phyloP scores from a whole-genome alignment of 2,113 vertebrate genomes.

The western clawed frog (Xenopus tropicalis) region UCB_Xtro_10.0 CM004450.2:84238501-84239000 shows the following conservation, averaged over 20 bases:
- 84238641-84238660: too few relatives aligned
- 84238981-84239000: slow-evolving; percentile 1
- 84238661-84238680: too few relatives aligned
- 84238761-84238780: slow-evolving; percentile 7
- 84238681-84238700: too few relatives aligned
- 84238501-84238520: too few relatives aligned
- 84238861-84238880: slow-evolving; percentile 41
- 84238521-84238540: too few relatives aligned
- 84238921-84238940: slow-evolving; percentile 33
- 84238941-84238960: slow-evolving; percentile 31
- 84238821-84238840: slow-evolving; percentile 25
- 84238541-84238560: too few relatives aligned
- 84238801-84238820: slow-evolving; percentile 30
- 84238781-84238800: background rate
- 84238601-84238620: too few relatives aligned
- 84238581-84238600: too few relatives aligned
- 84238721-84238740: background rate
- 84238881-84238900: slow-evolving; percentile 25
- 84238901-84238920: slow-evolving; percentile 33
- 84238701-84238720: background rate
- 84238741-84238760: background rate
- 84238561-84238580: too few relatives aligned
- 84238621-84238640: too few relatives aligned
- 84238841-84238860: slow-evolving; percentile 31
- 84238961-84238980: slow-evolving; percentile 1